Percentiles rank a stretch among this genome's conserved stretches.
Evolutionary conservation across 2,797 vertebrate genomes (phyloP).

Genomic region (Coracias cyanogaster): DNA sequence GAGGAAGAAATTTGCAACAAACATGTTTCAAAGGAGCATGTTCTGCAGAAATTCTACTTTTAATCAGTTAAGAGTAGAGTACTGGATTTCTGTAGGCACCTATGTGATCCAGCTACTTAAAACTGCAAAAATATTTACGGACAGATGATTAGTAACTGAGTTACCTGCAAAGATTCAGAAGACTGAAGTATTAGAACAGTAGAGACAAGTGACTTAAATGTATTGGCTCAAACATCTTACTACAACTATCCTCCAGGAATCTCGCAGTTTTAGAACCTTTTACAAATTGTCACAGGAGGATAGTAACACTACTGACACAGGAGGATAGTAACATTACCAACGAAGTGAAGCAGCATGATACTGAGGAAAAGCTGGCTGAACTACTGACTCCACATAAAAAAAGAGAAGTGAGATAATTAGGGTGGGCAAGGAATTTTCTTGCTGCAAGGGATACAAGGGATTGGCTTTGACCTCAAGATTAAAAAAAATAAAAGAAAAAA

Average conservation of each 20-base stretch:
- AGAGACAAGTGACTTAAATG: not conserved
- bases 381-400: not conserved
- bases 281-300: not conserved
- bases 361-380: not conserved
- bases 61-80: not conserved
- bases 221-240: not conserved
- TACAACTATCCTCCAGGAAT: not conserved
- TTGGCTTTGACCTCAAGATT: not conserved
- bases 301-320: not conserved
- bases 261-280: not conserved
- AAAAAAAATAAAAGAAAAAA: no score
- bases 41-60: not conserved
- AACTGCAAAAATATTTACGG: not conserved
- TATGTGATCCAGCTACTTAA: not conserved
- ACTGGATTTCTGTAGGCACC: not conserved
- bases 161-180: not conserved
- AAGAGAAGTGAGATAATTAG: not conserved
- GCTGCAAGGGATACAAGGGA: not conserved
- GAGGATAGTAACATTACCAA: not conserved
- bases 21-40: not conserved
- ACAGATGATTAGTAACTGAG: not conserved
- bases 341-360: not conserved
- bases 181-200: not conserved
- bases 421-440: not conserved
- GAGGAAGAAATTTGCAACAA: not conserved